Base-by-base conservation (phyloP, 1,140 invertebrate species). In the Drosophila nigromelanica region DNA sequence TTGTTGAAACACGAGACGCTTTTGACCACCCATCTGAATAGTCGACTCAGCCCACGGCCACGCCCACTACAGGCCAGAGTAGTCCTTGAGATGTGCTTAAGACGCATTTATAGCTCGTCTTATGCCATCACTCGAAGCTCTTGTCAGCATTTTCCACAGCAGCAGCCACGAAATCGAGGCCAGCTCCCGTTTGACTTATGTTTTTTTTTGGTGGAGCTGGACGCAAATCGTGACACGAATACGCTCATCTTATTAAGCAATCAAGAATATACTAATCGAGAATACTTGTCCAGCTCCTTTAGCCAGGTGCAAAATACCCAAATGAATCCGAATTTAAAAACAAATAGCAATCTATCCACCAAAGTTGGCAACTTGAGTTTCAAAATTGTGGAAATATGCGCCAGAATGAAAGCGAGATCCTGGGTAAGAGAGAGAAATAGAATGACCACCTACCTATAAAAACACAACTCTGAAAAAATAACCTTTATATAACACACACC, bases 1-100 rank as follows among this genome's bases (percentile, higher is more conserved):
- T 52, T 35, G 14, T 55, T n/a, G 56, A 55, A 73, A 73, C 39
- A 61, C 50, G 55, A 73, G 35, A 48, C 30, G 67, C 14, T 39
- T 45, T 24, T 33, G 24, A 21, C 24, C 27, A 51, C 27, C 33
- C 48, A 50, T 33, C 30, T 6, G 33, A 54, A 35, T 51, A 30
- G 3, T 24, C 35, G 11, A 52, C 59, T 33, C 12, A n/a, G 27
- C 10, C 33, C 10, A 37, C 8, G 27, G 24, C 33, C 18, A 59
- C 39, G 37, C 11, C 11, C 47, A 33, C 39, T 12, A 51, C 33
- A 35, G 30, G 14, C 45, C 14, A 35, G 47, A 6, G 27, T n/a
- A 15, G 27, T 54, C 62, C 55, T 72, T 72, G 63, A 54, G 51
- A 21, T 18, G 21, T 18, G 35, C 39, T 40, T 52, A 43, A 48